These are phyloP conservation scores for Agrypnia vestita DNA, from an alignment of 1,140 invertebrate genomes.

Conservation along the genomic window DNA sequence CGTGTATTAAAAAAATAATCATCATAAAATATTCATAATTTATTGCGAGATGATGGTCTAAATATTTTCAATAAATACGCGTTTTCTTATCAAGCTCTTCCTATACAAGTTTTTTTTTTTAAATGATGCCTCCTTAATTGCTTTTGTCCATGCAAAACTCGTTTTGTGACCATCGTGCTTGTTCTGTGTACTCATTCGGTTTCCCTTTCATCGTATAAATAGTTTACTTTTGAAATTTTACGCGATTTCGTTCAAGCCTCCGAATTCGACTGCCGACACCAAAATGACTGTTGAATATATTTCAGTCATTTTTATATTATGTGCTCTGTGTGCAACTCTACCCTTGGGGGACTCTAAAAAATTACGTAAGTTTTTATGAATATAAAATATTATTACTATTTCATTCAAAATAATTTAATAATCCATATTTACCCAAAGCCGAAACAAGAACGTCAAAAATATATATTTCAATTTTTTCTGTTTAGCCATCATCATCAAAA, in stretches of 20 bases:
- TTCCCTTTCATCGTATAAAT: constrained; percentile 31
- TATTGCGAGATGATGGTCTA: no score
- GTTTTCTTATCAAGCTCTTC: neutral
- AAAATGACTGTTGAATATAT: neutral
- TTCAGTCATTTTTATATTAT: neutral
- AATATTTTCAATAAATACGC: neutral
- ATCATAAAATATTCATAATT: no score
- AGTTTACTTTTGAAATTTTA: neutral
- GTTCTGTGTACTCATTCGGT: neutral
- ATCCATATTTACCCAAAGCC: no score
- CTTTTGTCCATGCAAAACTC: neutral
- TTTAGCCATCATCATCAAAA: no score
- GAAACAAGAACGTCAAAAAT: no score
- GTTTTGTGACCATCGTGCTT: neutral
- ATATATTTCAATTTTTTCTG: no score
- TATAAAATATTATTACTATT: no score
- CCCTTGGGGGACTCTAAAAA: neutral
- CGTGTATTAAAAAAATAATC: no score
- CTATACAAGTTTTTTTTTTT: neutral
- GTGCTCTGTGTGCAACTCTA: neutral
- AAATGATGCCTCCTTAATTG: neutral
- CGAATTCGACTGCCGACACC: neutral
- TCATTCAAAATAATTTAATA: no score
- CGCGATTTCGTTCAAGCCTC: neutral
- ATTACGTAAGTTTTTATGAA: constrained; percentile 25